Base-by-base conservation (phyloP, 2,113 vertebrate genomes). In the Clupea harengus region DNA sequence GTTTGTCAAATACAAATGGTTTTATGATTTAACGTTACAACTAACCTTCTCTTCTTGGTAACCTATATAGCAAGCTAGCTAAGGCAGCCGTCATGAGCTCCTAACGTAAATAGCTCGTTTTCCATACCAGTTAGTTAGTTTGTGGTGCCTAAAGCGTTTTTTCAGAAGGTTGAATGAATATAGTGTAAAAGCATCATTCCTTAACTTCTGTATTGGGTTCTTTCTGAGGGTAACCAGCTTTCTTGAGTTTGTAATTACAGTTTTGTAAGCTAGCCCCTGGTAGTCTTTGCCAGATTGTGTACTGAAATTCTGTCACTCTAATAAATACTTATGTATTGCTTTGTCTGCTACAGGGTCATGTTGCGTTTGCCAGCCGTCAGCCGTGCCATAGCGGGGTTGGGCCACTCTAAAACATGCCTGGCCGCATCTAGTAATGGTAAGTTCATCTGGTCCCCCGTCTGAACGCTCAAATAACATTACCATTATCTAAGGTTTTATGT, bases 281-380 rank as follows among this genome's bases (percentile, higher is more conserved):
- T 18, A 1, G 13, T 18, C 13, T 54, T 18, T 54, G 52, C 15
- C 3, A 18, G 0, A 18, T 54, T 17, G 54, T 60, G 54, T 60
- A 20, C 3, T 60, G 54, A 6, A 3, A 0, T 60, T 20, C 5
- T 60, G 4, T 60, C 20, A 60, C 18, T 60, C 18, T 7, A 22
- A 6, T 20, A 54, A 18, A 54, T 54, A 20, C 20, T 60, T 22
- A 60, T 9, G 9, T 49, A 2, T 11, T 49, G 6, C n/a, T 25
- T 93, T 87, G 25, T 82, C 89, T 82, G 91, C 89, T 85, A 60
- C 75, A 96, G 97, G 90, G 91, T 81, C 85, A 98, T 99, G 98
- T 86, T 98, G 89, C 96, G 96, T 88, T 92, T 97, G 25, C 93
- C 95, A 83, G 92, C 89, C 46, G 89, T 96, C 83, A 95, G 90